These are phyloP conservation scores for Cichladusa arquata DNA, from an alignment of 2,113 vertebrate species.

Conservation along the genomic window DNA sequence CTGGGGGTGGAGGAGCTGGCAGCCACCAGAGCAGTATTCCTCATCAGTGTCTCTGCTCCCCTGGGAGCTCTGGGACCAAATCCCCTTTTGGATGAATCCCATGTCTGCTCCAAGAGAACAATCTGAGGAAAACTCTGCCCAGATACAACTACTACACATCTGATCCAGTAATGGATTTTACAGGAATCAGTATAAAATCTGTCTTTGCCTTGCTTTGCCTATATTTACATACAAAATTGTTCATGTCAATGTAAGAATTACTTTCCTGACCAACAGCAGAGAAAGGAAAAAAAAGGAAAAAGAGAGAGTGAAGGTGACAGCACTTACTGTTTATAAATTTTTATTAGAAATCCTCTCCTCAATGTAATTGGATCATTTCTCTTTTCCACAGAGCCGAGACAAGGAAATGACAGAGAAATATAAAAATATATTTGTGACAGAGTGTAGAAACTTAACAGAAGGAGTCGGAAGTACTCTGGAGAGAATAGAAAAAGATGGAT, in stretches of 20 bases:
- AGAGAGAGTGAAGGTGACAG: not conserved
- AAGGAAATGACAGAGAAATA: constrained; percentile 9
- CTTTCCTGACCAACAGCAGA: not conserved
- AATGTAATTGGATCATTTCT: not conserved
- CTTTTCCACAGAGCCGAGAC: not conserved
- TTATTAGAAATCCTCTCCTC: not conserved
- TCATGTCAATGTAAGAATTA: not conserved
- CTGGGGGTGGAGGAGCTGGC: not conserved
- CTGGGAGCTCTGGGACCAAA: not conserved
- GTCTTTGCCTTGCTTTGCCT: not conserved
- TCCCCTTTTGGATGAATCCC: not conserved
- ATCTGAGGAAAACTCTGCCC: not conserved
- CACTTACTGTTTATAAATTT: not conserved
- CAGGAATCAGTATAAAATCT: not conserved
- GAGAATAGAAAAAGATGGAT: not conserved
- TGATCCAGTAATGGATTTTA: not conserved
- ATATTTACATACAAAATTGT: not conserved
- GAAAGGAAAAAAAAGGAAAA: fast-evolving
- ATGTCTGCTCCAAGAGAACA: not conserved
- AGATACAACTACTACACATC: not conserved
- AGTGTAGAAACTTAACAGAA: not conserved
- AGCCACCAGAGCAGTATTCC: not conserved
- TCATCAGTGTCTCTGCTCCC: not conserved
- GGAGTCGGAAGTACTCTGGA: not conserved
- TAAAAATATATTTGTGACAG: not conserved